Conservation (phyloP, 2,113 vertebrate species). For the Cairina moschata region DNA sequence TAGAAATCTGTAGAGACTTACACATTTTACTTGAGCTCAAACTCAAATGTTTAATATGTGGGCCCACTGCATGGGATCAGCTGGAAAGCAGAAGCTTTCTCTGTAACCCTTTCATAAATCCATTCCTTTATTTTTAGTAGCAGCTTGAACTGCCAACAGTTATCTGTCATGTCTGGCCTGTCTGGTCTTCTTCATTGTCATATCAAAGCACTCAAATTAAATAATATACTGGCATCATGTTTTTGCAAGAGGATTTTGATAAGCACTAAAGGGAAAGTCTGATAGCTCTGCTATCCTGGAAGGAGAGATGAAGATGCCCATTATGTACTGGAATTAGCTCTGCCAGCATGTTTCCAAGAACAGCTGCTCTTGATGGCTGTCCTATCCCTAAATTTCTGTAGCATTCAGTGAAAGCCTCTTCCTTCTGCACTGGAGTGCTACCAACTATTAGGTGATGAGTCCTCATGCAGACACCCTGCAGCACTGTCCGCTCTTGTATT, state of each 20-base stretch:
- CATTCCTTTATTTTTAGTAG: conserved; percentile 53
- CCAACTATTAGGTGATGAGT: neutral
- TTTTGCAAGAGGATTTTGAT: conserved; percentile 45
- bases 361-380: neutral
- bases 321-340: neutral
- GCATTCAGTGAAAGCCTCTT: neutral
- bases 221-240: conserved; percentile 48
- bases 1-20: conserved; percentile 11
- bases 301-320: neutral
- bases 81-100: conserved; percentile 30
- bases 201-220: conserved; percentile 44
- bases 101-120: conserved; percentile 50
- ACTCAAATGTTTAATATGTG: conserved; percentile 19
- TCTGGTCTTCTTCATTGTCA: conserved; percentile 54
- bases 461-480: neutral
- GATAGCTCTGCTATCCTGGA: neutral
- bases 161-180: conserved; percentile 49
- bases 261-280: conserved; percentile 7
- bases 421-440: no score
- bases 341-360: neutral
- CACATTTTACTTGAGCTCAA: conserved; percentile 16
- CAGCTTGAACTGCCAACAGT: neutral
- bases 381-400: neutral
- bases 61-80: neutral
- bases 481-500: neutral